Evolutionary conservation across 1,140 invertebrate genomes (phyloP).

Genomic region (Charaxes varanes): DNA sequence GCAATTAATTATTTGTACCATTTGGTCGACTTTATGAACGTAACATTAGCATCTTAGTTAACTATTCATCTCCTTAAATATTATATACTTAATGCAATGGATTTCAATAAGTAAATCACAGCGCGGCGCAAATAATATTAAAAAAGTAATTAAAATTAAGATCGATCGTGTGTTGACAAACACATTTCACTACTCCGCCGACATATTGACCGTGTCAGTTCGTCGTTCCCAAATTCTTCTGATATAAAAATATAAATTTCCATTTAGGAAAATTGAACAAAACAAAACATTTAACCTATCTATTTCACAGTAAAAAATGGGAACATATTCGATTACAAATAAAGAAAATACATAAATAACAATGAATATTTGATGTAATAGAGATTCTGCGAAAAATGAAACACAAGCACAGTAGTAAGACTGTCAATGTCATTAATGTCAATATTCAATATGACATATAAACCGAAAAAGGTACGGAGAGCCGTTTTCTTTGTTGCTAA

Average conservation of each 20-base stretch:
- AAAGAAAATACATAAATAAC: too few species aligned
- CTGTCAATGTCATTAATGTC: too few species aligned
- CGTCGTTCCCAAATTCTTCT: too few species aligned
- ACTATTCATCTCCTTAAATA: background rate
- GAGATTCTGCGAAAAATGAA: too few species aligned
- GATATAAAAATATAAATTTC: background rate
- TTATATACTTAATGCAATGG: background rate
- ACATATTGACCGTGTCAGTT: slow-evolving; percentile 40
- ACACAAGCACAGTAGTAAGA: too few species aligned
- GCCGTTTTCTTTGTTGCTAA: slow-evolving; percentile 7
- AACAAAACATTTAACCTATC: too few species aligned
- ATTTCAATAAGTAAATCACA: slow-evolving; percentile 8
- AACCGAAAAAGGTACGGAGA: slow-evolving; percentile 2
- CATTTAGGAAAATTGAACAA: too few species aligned
- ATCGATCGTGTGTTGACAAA: slow-evolving; percentile 67
- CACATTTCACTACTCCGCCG: slow-evolving; percentile 37
- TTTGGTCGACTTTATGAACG: slow-evolving; percentile 9
- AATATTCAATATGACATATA: background rate
- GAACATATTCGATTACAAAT: too few species aligned
- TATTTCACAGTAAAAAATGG: too few species aligned
- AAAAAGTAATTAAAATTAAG: slow-evolving; percentile 20
- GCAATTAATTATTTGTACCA: slow-evolving; percentile 21
- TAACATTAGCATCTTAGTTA: background rate
- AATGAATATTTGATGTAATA: too few species aligned
- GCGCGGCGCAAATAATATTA: slow-evolving; percentile 14